Evolutionary conservation across 2,888 invertebrate genomes (phyloP).

Genomic region (Apamea sordens): DNA sequence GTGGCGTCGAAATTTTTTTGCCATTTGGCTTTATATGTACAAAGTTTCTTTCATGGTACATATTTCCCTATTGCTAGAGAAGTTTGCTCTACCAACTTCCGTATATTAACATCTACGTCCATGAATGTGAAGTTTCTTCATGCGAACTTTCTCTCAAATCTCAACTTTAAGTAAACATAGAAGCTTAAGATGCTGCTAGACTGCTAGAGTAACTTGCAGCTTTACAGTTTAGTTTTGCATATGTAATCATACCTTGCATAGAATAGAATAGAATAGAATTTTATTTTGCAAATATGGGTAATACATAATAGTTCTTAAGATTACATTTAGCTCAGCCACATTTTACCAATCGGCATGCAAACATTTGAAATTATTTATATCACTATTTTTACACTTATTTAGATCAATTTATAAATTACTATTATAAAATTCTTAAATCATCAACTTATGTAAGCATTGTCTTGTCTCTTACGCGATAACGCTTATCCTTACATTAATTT

Average conservation of each 20-base stretch:
- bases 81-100: slow-evolving; percentile 17
- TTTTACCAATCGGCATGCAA: too few species aligned
- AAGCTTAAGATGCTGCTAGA: slow-evolving; percentile 16
- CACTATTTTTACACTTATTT: too few species aligned
- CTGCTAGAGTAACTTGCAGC: slow-evolving; percentile 20
- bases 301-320: too few species aligned
- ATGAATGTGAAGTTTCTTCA: slow-evolving; percentile 34
- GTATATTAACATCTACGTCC: slow-evolving; percentile 9
- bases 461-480: neutral
- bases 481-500: neutral
- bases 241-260: slow-evolving; percentile 15
- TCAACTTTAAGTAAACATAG: slow-evolving; percentile 38
- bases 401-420: too few species aligned
- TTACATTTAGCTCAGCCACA: too few species aligned
- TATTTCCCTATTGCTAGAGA: neutral
- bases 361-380: too few species aligned
- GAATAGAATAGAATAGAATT: too few species aligned
- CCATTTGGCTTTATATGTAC: neutral
- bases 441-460: neutral
- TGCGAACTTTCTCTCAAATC: slow-evolving; percentile 40
- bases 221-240: slow-evolving; percentile 49
- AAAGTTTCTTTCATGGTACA: neutral
- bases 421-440: too few species aligned
- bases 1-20: neutral
- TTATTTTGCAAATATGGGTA: too few species aligned